Base-by-base conservation (phyloP, 2,113 vertebrate species). In the Furnarius figulus region DNA sequence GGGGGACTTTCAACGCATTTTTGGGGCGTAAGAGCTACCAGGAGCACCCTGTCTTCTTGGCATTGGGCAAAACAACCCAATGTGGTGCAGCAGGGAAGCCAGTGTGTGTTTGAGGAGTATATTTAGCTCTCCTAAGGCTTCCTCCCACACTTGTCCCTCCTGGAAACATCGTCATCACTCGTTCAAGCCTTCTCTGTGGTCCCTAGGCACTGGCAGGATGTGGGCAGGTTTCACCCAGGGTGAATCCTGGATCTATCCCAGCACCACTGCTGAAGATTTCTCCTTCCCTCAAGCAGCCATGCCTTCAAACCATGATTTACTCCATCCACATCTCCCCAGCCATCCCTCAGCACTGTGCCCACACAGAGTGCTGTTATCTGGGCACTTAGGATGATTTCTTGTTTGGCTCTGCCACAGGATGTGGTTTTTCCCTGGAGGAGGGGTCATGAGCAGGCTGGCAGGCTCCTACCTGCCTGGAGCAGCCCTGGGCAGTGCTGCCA, bases 101-200 rank as follows among this genome's bases (percentile, higher is more conserved):
- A 5, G 23, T 0, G 0, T 59, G 31, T 3, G 1, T 86, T 37
- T 44, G 21, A 70, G 49, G 18, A 76, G 53, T 21, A 27, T 27
- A 49, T 56, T 87, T 77, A 84, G 65, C 50, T 85, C 40, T 91
- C 31, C 23, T 58, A 66, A 89, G 21, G 59, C 77, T 77, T 84
- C 42, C 68, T 87, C 73, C 73, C 73, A 66, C 25, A 25, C 70
- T 31, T 62, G 50, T n/a, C 50, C 50, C 81, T 78, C 71, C 61
- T 70, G 6, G 4, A 81, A 83, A 81, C 65, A 49, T 22, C 0
- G 0, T 46, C 71, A 71, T 79, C 56, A 58, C 19, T 59, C 0
- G 0, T 49, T 42, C 40, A 35, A 84, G 30, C 40, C 27, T 70
- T 66, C 2, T 2, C 37, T 16, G 11, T 1, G 2, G 39, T 80